Base-by-base conservation (phyloP, 2,113 vertebrate genomes). In the Grallaria varia region DNA sequence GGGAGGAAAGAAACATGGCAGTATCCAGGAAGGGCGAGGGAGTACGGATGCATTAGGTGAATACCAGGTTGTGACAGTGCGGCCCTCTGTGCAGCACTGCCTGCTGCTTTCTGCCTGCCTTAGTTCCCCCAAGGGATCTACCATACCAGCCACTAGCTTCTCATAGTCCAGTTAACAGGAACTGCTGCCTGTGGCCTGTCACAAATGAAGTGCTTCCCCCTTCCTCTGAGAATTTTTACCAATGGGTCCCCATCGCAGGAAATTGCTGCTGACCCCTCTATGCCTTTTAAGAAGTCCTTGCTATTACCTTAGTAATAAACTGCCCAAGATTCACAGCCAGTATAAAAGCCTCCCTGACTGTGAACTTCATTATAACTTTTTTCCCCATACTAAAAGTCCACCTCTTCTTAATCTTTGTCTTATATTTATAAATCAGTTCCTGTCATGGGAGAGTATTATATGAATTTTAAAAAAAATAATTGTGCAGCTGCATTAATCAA, bases 401-500 rank as follows among this genome's bases (percentile, higher is more conserved):
- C 39, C 59, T 78, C 53, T 86, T 76, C 69, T 91, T 96, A 59
- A 71, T 95, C 66, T 92, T 92, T 71, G 21, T 83, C 67, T 95
- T 77, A 35, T 87, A 80, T 95, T 93, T 93, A 81, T 84, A 94
- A 95, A 90, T 87, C 79, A 74, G 0, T 94, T 93, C 49, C 56
- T 92, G 66, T 74, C 84, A 50, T 74, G 49, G 55, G 59, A 90
- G 50, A 67, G 33, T 35, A 89, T 91, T 87, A 78, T 49, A 71
- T 14, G 79, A 89, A 75, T 93, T 86, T 50, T 52, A 10, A 37
- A 66, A 71, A 84, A 24, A 87, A 84, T 8, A 86, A 83, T 53
- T 77, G 73, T 91, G 95, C 81, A 68, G 73, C 84, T 90, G 83
- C 85, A 85, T 96, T 96, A 93, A 95, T 97, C 91, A 97, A 85